Evolutionary conservation across 2,888 invertebrate species (phyloP), one percentile per base, ranked within the genome.

Genomic region (Nomada hirtipes): DNA sequence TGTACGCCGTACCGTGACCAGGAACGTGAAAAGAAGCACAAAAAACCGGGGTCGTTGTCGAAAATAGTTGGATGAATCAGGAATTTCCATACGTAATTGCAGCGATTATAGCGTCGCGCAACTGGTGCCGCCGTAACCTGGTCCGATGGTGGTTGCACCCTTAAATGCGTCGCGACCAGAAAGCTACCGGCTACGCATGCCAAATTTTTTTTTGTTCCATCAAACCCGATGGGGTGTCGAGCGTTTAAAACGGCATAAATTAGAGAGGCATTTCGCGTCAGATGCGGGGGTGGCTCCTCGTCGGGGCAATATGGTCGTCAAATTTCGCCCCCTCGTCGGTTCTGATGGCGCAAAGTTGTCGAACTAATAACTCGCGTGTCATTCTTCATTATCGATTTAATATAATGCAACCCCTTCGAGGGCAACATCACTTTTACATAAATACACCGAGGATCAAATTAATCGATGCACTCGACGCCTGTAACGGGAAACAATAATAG

Each of bases 81-180:
- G 86, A 91, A 93, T 93, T 93, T 92, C 90, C 93, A 93, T 93
- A 91, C 87, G 90, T 93, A 93, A 93, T 93, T 93, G 92, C 89
- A 86, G 87, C 92, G 91, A 92, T 93, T 92, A 92, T 88, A 84
- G 88, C 86, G 81, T 89, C 88, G 88, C 84, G 90, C 92, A 93
- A 93, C 92, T 93, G 93, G 90, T 91, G 90, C 85, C 88, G 84
- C 88, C 85, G 78, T 76, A 76, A 53, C 64, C 61, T 64, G 75
- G 50, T 42, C 57, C 71, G 71, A 69, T 83, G 78, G 68, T 74
- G 74, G 76, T 76, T 29, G 60, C 71, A 70, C 79, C 75, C 76
- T 67, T 52, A 29, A 52, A 61, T 57, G 36, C 64, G 65, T 15
- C 57, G 53, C 53, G 55, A 64, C n/a, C 67, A 20, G 36, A 60